Conservation (phyloP, 2,888 invertebrate genomes). For the Germaria angustata region DNA sequence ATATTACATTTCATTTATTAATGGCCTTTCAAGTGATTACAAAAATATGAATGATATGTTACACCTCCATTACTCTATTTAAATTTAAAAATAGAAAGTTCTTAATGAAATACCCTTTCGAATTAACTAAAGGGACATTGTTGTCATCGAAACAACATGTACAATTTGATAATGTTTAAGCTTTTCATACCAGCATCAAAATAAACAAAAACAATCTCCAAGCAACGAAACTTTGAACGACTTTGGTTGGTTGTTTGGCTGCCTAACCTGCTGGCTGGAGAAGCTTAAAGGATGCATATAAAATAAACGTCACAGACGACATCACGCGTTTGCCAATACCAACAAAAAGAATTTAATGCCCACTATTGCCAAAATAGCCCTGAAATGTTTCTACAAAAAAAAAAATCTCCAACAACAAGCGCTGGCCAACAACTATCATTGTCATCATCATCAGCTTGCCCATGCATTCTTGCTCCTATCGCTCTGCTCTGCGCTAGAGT, state of each 20-base stretch:
- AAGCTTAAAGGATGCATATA: constrained; percentile 69
- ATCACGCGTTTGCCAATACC: constrained; percentile 76
- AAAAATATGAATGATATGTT: too few relatives aligned
- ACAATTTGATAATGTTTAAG: constrained; percentile 59
- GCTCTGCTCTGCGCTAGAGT: neutral
- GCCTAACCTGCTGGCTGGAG: constrained; percentile 29
- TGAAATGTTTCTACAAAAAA: constrained; percentile 30
- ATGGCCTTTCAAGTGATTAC: too few relatives aligned
- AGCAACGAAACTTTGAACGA: constrained; percentile 30
- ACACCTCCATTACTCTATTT: too few relatives aligned
- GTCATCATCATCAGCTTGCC: constrained; percentile 24
- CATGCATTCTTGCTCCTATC: constrained; percentile 12
- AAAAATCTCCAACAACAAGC: constrained; percentile 17
- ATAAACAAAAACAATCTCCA: neutral
- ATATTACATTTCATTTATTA: too few relatives aligned
- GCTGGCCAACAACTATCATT: constrained; percentile 14
- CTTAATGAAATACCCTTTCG: too few relatives aligned
- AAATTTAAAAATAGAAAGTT: too few relatives aligned
- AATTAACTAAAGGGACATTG: constrained; percentile 50
- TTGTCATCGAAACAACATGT: constrained; percentile 61
- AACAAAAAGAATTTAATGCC: constrained; percentile 71
- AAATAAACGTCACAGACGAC: constrained; percentile 75
- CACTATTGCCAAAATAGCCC: constrained; percentile 66
- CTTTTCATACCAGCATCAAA: constrained; percentile 38
- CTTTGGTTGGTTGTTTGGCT: constrained; percentile 28